phyloP scores from a whole-genome alignment of 53 echinoderm and acorn worm genomes.

The Astropecten irregularis region DNA sequence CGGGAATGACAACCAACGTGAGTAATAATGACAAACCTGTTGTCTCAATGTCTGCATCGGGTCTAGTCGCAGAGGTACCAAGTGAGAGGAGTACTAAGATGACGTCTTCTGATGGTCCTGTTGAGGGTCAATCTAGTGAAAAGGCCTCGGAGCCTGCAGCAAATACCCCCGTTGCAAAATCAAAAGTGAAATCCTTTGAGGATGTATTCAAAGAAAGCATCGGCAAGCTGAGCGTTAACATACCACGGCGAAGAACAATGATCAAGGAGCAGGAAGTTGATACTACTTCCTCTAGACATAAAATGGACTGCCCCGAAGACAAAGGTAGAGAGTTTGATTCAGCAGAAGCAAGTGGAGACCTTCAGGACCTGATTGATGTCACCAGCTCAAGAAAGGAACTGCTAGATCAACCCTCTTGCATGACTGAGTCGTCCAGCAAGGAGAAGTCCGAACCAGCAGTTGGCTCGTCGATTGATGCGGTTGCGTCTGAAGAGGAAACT shows the following conservation, averaged over 20 bases:
- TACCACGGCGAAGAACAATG: background rate
- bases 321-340: background rate
- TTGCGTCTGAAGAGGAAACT: background rate
- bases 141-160: background rate
- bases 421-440: background rate
- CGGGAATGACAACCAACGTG: background rate
- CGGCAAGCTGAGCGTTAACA: background rate
- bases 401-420: background rate
- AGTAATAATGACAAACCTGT: background rate
- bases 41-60: background rate
- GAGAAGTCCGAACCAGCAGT: background rate
- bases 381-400: background rate
- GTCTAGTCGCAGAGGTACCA: background rate
- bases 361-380: background rate
- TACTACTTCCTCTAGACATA: background rate
- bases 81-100: background rate
- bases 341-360: background rate
- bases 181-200: conserved; percentile 9
- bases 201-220: conserved; percentile 33
- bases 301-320: background rate
- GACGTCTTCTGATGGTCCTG: background rate
- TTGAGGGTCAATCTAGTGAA: background rate
- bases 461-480: background rate
- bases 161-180: background rate
- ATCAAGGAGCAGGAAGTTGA: background rate